These are phyloP conservation scores for Vombatus ursinus DNA, from an alignment of 2,113 vertebrate genomes.

Conservation along the genomic window DNA sequence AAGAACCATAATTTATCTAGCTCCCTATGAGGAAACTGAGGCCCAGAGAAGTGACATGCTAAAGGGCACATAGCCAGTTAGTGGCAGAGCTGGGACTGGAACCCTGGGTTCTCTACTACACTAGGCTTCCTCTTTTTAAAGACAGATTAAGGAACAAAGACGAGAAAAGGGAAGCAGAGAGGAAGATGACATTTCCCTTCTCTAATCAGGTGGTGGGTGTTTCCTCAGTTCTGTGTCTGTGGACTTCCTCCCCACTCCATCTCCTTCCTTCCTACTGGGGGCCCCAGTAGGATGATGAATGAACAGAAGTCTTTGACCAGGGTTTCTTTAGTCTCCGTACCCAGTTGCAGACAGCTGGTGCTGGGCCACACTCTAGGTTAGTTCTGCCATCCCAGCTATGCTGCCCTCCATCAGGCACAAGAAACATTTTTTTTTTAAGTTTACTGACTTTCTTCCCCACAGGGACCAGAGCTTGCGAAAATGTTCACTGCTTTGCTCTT, in stretches of 20 bases:
- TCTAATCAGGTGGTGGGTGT: not conserved
- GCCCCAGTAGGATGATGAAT: not conserved
- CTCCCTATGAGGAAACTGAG: not conserved
- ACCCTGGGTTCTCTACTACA: not conserved
- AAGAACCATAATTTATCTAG: not conserved
- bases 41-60: not conserved
- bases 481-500: constrained; percentile 76
- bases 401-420: not conserved
- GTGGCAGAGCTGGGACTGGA: not conserved
- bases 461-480: constrained; percentile 73
- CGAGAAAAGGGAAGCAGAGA: not conserved
- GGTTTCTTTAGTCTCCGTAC: rapidly evolving
- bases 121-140: not conserved
- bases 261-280: not conserved
- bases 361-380: not conserved
- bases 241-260: not conserved
- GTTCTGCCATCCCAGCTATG: not conserved
- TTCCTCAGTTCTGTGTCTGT: not conserved
- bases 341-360: not conserved
- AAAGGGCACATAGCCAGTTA: not conserved
- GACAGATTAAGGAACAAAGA: not conserved
- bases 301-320: not conserved
- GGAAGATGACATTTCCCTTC: not conserved
- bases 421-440: not conserved
- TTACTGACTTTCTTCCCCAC: constrained; percentile 69